Conservation (phyloP, 1,140 invertebrate species). For the Drosophila kanapiae region DNA sequence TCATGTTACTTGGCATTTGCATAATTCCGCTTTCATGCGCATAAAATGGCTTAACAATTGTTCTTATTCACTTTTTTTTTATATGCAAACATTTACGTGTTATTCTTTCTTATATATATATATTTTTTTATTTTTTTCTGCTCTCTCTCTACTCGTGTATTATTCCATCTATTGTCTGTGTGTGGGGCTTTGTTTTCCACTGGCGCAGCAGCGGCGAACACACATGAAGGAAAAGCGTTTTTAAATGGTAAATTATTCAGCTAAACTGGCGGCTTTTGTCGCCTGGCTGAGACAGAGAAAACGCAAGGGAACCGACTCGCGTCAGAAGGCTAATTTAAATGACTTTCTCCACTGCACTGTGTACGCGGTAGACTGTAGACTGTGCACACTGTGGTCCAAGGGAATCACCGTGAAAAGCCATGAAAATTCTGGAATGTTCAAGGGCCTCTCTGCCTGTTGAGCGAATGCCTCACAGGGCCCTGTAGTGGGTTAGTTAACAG, state of each 20-base stretch:
- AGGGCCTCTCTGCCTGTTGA: slow-evolving; percentile 21
- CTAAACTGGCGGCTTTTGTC: slow-evolving; percentile 58
- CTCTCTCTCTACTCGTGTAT: slow-evolving; percentile 29
- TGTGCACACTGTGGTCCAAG: slow-evolving; percentile 21
- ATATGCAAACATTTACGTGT: slow-evolving; percentile 46
- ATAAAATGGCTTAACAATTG: slow-evolving; percentile 68
- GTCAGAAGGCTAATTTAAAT: slow-evolving; percentile 43
- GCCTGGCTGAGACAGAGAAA: slow-evolving; percentile 11
- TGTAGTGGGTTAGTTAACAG: slow-evolving; percentile 10
- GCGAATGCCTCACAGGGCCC: neutral
- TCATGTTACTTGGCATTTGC: slow-evolving; percentile 49
- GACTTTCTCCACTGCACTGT: slow-evolving; percentile 20
- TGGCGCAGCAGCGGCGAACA: slow-evolving; percentile 9
- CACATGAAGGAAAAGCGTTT: slow-evolving; percentile 36
- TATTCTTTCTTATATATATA: slow-evolving; percentile 25
- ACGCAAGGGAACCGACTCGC: slow-evolving; percentile 21
- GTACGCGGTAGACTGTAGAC: slow-evolving; percentile 6
- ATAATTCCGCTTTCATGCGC: slow-evolving; percentile 66
- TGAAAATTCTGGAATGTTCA: slow-evolving; percentile 22
- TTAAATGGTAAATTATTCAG: slow-evolving; percentile 75
- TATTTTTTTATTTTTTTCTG: slow-evolving; percentile 11
- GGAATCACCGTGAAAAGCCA: neutral
- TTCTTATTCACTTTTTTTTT: slow-evolving; percentile 43
- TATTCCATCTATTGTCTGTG: slow-evolving; percentile 45
- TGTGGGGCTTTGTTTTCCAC: slow-evolving; percentile 56